phyloP scores from a whole-genome alignment of 2,113 vertebrate genomes.

The Apeltes quadracus region DNA sequence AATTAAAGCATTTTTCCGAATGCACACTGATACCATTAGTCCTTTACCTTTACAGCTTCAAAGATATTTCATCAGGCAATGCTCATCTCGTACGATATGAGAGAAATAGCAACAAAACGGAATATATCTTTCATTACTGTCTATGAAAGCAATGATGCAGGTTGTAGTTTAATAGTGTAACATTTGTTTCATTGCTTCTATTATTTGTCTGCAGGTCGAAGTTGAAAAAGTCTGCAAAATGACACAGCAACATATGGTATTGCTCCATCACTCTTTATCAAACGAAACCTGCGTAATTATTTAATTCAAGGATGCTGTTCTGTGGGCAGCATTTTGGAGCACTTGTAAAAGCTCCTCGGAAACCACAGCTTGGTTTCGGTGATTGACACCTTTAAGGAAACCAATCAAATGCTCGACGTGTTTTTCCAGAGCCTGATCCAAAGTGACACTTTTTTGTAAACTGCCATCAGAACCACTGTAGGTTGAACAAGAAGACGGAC shows the following conservation, averaged over 20 bases:
- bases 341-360: background rate
- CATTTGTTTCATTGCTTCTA: background rate
- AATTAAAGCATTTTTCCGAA: slow-evolving; percentile 43
- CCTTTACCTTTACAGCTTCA: slow-evolving; percentile 20
- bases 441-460: background rate
- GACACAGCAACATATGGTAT: background rate
- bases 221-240: background rate
- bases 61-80: background rate
- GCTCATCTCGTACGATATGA: background rate
- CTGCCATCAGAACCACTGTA: background rate
- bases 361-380: background rate
- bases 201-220: background rate
- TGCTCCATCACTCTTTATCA: background rate
- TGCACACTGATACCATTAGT: slow-evolving; percentile 17
- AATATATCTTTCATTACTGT: background rate
- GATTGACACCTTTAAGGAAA: background rate
- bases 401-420: background rate
- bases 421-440: background rate
- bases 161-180: background rate
- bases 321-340: background rate
- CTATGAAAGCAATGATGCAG: slow-evolving; percentile 7
- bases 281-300: background rate
- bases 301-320: background rate
- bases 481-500: background rate
- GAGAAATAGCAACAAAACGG: slow-evolving; percentile 2